Base-by-base conservation (phyloP, 2,113 vertebrate genomes). In the Mormyrus lacerda region DNA sequence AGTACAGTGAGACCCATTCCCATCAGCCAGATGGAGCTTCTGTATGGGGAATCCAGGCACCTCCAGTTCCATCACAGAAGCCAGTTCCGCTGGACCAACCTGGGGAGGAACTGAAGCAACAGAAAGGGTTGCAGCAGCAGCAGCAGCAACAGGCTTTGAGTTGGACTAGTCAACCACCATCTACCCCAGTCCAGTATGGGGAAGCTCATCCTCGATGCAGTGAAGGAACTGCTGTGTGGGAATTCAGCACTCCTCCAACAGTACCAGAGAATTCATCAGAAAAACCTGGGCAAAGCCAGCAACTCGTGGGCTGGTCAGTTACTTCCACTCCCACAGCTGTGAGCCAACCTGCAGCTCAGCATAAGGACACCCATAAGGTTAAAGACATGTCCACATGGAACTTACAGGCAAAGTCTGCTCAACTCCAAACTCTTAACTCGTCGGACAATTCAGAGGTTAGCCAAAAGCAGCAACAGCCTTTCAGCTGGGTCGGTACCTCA, bases 241-340 rank as follows among this genome's bases (percentile, higher is more conserved):
- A 93, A 73, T 89, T 95, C 17, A 91, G 93, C 88, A 79, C 90
- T 21, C 83, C 94, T 51, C 87, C 93, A 87, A 93, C 93, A 65
- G 92, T 91, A 89, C 90, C 94, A 89, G 94, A 94, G 91, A 93
- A 91, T 88, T 88, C 92, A 35, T 89, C 93, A 51, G 94, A 96
- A 31, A 94, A 94, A 84, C 85, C 93, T 35, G 90, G 88, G 55
- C 94, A 92, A n/a, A 91, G 92, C 85, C 91, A 92, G 31, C 21
- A 92, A 21, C 44, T 44, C 1, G 3, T n/a, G 24, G 39, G 19
- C 8, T 84, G 82, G 82, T 47, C 82, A n/a, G 19, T 44, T 24
- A 21, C 39, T 13, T 39, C 76, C 76, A 42, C 35, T 82, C 42
- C 35, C 17, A 24, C 82, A 45, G 8, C 82, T 11, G 19, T 44